Evolutionary conservation across 2,797 vertebrate genomes (phyloP).

Genomic region (Chromobotia macracanthus): DNA sequence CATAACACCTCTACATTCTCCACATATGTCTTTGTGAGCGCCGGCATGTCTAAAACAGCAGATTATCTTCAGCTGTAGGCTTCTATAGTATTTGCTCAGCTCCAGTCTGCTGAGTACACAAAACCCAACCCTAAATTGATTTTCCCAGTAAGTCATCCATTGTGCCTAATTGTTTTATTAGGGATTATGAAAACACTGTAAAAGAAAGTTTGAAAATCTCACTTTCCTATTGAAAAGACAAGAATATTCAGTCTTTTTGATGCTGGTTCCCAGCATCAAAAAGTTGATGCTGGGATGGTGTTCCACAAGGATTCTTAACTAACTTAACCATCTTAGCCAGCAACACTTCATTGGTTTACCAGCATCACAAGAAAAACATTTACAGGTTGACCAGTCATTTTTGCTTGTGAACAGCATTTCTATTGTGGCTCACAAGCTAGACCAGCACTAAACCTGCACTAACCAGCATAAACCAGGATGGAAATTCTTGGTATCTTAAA

Average conservation of each 20-base stretch:
- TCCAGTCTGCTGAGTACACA: background rate
- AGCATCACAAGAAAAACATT: no score
- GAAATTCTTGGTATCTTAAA: background rate
- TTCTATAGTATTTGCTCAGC: background rate
- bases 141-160: constrained; percentile 16
- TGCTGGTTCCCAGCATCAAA: no score
- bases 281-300: no score
- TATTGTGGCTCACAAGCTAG: background rate
- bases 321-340: no score
- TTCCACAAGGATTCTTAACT: no score
- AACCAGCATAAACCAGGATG: background rate
- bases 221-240: background rate
- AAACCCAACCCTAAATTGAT: constrained; percentile 14
- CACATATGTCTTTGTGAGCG: background rate
- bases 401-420: no score
- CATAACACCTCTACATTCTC: constrained; percentile 14
- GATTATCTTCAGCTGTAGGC: constrained; percentile 5
- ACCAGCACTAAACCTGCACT: background rate
- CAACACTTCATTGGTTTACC: no score
- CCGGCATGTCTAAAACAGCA: background rate
- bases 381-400: no score
- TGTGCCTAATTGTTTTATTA: constrained; percentile 9
- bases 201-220: background rate
- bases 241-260: no score
- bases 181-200: background rate